phyloP scores from a whole-genome alignment of 2,797 vertebrate genomes.

The Schizothorax lantsangensis region DNA sequence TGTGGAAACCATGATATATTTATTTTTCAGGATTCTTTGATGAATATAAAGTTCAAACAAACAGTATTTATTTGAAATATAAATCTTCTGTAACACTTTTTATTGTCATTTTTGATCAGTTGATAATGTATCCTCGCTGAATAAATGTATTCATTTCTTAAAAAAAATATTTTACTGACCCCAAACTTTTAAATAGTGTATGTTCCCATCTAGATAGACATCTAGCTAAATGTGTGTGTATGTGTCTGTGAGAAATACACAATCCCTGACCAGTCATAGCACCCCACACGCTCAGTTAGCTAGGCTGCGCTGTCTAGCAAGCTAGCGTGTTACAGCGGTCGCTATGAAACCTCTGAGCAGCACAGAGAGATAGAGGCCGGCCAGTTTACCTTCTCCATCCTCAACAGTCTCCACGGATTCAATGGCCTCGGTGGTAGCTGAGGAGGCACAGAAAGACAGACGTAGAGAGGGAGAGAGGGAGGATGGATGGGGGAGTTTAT shows the following conservation, averaged over 20 bases:
- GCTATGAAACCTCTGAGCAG: constrained; percentile 61
- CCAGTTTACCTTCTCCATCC: constrained; percentile 84
- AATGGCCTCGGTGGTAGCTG: constrained; percentile 88
- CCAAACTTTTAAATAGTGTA: not conserved
- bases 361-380: constrained; percentile 57
- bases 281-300: constrained; percentile 48
- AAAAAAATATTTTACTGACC: too few species aligned
- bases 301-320: constrained; percentile 36
- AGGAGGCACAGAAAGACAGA: constrained; percentile 63
- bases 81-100: not conserved
- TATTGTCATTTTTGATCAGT: not conserved
- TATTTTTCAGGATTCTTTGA: too few species aligned
- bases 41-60: too few species aligned
- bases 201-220: not conserved
- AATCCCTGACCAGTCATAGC: constrained; percentile 56
- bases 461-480: constrained; percentile 57
- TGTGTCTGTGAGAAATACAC: constrained; percentile 8
- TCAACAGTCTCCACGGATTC: constrained; percentile 84
- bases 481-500: constrained; percentile 59
- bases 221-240: not conserved
- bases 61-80: not conserved
- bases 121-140: not conserved
- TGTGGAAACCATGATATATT: too few species aligned
- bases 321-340: constrained; percentile 35
- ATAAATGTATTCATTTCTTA: not conserved